These are phyloP conservation scores for Camponotus vicinus DNA, from an alignment of 1,140 invertebrate genomes.

Conservation along the genomic window DNA sequence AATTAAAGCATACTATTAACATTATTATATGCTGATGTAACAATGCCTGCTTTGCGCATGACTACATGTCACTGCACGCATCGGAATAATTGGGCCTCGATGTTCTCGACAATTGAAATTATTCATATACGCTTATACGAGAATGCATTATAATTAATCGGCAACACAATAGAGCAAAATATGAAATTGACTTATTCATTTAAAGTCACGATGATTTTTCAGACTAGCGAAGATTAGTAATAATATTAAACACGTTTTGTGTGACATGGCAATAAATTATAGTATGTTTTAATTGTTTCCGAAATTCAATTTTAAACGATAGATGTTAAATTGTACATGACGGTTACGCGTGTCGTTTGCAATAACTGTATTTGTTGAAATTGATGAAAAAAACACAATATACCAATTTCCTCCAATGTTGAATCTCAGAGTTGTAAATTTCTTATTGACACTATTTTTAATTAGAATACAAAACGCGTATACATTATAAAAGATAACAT, in stretches of 20 bases:
- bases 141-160: conserved; percentile 28
- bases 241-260: not conserved
- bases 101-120: conserved; percentile 31
- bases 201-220: not conserved
- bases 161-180: not conserved
- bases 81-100: conserved; percentile 31
- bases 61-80: not conserved
- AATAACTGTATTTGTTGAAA: not conserved
- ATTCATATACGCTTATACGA: not conserved
- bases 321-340: conserved; percentile 25
- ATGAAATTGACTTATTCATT: not conserved
- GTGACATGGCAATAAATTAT: conserved; percentile 9
- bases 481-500: not conserved
- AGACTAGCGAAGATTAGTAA: too few species aligned
- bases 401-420: not conserved
- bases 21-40: conserved; percentile 29
- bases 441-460: not conserved
- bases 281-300: conserved; percentile 18
- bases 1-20: conserved; percentile 36
- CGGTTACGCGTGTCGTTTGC: not conserved
- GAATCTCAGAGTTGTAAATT: not conserved
- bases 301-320: conserved; percentile 1
- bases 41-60: not conserved
- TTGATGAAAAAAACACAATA: not conserved
- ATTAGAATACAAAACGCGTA: not conserved